These are phyloP conservation scores for Pseudomyrmex dendroicus DNA, from an alignment of 1,140 invertebrate genomes.

Conservation along the genomic window DNA sequence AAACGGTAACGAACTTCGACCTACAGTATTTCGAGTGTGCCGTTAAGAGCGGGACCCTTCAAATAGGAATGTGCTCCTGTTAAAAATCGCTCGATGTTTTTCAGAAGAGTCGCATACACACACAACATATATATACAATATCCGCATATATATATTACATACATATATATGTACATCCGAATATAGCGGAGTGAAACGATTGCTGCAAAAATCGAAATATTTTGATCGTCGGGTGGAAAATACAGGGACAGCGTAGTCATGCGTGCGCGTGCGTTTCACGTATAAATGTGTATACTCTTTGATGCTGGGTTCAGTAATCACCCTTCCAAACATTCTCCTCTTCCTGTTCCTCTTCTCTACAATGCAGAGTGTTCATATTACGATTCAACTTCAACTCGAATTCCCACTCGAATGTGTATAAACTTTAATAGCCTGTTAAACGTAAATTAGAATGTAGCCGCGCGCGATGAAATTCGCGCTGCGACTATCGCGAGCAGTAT, in stretches of 20 bases:
- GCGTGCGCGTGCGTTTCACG: conserved; percentile 4
- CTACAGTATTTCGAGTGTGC: conserved; percentile 7
- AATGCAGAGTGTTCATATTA: conserved; percentile 29
- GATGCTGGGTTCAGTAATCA: conserved; percentile 59
- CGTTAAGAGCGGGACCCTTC: conserved; percentile 30
- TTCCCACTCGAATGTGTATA: conserved; percentile 53
- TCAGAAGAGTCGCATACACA: neutral
- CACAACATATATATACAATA: too few species aligned
- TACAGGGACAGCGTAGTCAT: conserved; percentile 6
- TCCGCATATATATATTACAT: too few species aligned
- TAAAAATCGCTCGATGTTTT: conserved; percentile 29
- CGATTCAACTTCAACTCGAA: conserved; percentile 47
- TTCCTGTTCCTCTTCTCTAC: neutral
- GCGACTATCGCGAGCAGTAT: conserved; percentile 37
- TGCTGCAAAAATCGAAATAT: conserved; percentile 50
- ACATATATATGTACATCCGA: neutral
- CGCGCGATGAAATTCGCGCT: conserved; percentile 32
- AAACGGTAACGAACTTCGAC: conserved; percentile 35
- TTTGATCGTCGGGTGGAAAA: conserved; percentile 28
- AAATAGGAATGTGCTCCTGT: conserved; percentile 22
- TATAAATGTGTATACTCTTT: conserved; percentile 48
- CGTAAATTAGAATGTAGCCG: conserved; percentile 54
- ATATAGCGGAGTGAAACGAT: conserved; percentile 13
- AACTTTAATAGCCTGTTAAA: conserved; percentile 61
- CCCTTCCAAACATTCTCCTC: conserved; percentile 34